phyloP scores from a whole-genome alignment of 2,113 vertebrate species.

The Silurus asotus region DNA sequence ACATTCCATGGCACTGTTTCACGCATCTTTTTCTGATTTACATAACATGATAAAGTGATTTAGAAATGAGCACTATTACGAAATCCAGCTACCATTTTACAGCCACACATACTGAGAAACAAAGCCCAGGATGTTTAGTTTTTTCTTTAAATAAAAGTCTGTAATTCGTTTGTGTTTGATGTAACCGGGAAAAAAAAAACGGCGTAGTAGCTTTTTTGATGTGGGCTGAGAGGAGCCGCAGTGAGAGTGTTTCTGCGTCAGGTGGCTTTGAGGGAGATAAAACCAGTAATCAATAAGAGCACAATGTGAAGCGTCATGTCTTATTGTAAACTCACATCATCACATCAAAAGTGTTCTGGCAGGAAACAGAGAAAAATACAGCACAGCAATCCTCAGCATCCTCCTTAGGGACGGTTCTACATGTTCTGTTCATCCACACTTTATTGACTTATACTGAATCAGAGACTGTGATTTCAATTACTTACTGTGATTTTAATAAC shows the following conservation, averaged over 20 bases:
- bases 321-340: constrained; percentile 33
- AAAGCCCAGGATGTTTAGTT: background rate
- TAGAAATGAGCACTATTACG: background rate
- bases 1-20: background rate
- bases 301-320: constrained; percentile 19
- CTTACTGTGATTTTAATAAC: no score
- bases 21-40: background rate
- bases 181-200: constrained; percentile 2
- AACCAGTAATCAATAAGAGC: constrained; percentile 46
- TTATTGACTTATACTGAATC: constrained; percentile 29
- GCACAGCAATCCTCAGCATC: background rate
- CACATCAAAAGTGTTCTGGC: constrained; percentile 33
- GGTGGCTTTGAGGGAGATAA: constrained; percentile 42
- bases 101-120: background rate
- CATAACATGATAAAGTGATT: background rate
- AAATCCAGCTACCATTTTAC: background rate
- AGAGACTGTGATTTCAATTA: constrained; percentile 29
- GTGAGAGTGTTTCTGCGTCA: constrained; percentile 9
- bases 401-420: constrained; percentile 8
- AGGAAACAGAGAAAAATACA: constrained; percentile 30
- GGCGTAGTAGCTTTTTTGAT: background rate
- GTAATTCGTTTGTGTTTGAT: constrained; percentile 32
- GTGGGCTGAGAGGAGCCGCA: background rate
- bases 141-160: background rate
- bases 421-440: constrained; percentile 25